Conservation (phyloP, 2,888 invertebrate genomes). For the Tolmerus cingulatus region DNA sequence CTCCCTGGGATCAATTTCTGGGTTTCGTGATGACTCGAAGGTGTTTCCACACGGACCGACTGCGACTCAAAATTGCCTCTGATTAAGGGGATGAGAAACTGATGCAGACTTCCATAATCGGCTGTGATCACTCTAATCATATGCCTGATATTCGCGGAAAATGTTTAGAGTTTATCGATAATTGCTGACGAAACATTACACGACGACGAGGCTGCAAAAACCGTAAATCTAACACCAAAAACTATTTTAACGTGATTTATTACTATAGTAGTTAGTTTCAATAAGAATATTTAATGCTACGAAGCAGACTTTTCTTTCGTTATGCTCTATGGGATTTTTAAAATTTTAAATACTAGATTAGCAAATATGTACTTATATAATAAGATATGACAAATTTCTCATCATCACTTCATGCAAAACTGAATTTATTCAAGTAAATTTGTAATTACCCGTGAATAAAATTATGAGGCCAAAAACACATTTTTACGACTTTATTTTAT, state of each 20-base stretch:
- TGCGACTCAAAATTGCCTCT: not conserved
- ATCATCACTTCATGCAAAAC: no score
- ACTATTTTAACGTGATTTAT: not conserved
- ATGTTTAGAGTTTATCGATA: not conserved
- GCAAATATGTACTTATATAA: no score
- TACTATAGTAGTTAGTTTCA: no score
- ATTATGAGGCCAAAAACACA: no score
- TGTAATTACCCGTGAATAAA: no score
- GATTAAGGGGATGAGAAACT: conserved; percentile 1
- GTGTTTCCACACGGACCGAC: not conserved
- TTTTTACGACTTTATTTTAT: no score
- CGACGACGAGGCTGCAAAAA: not conserved
- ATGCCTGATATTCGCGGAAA: not conserved
- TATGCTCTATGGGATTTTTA: no score
- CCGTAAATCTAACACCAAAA: not conserved
- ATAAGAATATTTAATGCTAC: no score
- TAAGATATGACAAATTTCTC: no score
- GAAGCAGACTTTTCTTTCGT: no score
- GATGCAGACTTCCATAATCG: not conserved
- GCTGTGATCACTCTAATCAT: not conserved
- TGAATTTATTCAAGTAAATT: no score
- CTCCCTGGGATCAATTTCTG: not conserved
- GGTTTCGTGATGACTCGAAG: not conserved
- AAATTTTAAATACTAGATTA: no score
- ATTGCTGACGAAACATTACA: not conserved